Evolutionary conservation across 53 echinoderm and acorn worm species (phyloP).

Genomic region (Temnopleurus reevesii): DNA sequence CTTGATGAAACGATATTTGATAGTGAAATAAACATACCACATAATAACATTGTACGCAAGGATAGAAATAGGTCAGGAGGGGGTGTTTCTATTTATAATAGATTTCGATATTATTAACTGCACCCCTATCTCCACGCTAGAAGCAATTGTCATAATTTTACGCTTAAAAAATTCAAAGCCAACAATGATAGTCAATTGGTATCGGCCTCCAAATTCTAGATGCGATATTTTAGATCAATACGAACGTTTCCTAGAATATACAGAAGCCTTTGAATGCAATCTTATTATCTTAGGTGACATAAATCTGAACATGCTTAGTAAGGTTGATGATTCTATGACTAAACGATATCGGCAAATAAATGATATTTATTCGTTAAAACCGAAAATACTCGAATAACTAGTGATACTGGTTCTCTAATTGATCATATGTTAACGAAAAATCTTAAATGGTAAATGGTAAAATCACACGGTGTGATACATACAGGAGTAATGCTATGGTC

Average conservation of each 20-base stretch:
- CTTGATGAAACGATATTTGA: too few species aligned
- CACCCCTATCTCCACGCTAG: not conserved
- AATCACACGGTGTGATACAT: not conserved
- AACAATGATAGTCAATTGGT: not conserved
- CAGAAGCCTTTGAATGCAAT: not conserved
- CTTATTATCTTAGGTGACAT: not conserved
- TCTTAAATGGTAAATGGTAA: not conserved
- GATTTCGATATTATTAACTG: too few species aligned
- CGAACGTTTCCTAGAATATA: not conserved
- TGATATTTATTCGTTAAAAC: not conserved
- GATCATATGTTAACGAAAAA: not conserved
- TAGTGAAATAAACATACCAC: too few species aligned
- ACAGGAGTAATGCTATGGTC: not conserved
- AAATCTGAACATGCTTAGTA: not conserved
- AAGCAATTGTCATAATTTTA: not conserved
- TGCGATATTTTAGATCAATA: not conserved
- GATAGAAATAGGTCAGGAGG: too few species aligned
- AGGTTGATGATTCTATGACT: not conserved
- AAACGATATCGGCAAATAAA: not conserved
- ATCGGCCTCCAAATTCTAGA: not conserved
- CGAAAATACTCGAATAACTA: not conserved
- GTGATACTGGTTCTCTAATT: not conserved
- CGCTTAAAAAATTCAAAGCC: not conserved
- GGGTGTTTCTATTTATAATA: too few species aligned
- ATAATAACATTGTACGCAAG: too few species aligned